Evolutionary conservation across 2,888 invertebrate genomes (phyloP), one percentile per base, ranked within the genome.

Genomic region (Dryococelus australis): DNA sequence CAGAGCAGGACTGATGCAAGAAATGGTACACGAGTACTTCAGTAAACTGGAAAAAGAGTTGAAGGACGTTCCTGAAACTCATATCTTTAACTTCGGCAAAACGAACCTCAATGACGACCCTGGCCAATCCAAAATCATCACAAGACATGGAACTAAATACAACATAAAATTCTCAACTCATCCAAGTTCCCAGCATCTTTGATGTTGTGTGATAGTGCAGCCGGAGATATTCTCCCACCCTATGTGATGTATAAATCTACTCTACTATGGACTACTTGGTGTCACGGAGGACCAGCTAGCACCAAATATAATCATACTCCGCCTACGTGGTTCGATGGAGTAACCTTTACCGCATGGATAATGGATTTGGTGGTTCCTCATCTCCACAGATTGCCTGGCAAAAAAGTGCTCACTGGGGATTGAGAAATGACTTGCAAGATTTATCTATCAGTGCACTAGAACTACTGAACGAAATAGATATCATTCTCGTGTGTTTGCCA

Each of bases 351-450:
- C 10, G 47, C 47, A 5, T 47, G 47, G 2, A 65, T 65, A 1
- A 16, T 1, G 65, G 65, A 65, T 65, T 65, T 65, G 20, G 65
- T 65, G 20, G 65, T 65, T 65, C 65, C 65, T 65, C 65, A 65
- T 65, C 65, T 65, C 8, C 65, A 6, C n/a, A 10, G 24, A 65
- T 24, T 65, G 65, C 65, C 65, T 65, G 65, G 65, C 24, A 65
- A 10, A 65, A 16, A 65, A 65, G 65, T 65, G 65, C 8, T 65
- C 20, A 65, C 16, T 65, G n/a, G 2, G 65, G 65, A 65, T 65
- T n/a, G n/a, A n/a, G n/a, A n/a, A 65, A 65, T 24, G n/a, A n/a
- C 65, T 65, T 65, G 65, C 65, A 65, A 65, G 65, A 65, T 65
- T 65, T 65, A 8, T 65, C 65, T 3, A 65, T 65, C 24, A 65